Base-by-base conservation (phyloP, 1,140 invertebrate species). In the Eupeodes corollae region DNA sequence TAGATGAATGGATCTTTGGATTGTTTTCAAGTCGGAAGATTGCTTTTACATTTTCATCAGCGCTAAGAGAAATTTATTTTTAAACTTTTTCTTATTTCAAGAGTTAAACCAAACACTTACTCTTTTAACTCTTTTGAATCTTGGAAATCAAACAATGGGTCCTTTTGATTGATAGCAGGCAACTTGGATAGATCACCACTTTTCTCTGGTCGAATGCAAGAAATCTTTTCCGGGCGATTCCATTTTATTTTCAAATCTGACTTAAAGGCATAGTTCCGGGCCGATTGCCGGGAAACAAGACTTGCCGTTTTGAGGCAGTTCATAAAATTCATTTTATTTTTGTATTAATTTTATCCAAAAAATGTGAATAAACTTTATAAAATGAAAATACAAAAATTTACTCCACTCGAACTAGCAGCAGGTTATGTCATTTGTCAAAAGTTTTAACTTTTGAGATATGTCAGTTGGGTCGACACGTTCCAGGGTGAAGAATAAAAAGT, bases 231-330 rank as follows among this genome's bases (percentile, higher is more conserved):
- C 2, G 80, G 79, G 30, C 73, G 64, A 11, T 74, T 61, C 79
- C 79, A 82, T 71, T 78, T 76, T 30, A 82, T 79, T 60, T 78
- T 78, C 43, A 77, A 62, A 51, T 77, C 70, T n/a, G 71, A 71
- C 56, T 77, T 76, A 47, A 73, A 71, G 0, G 69, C 70, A 51
- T 74, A 75, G 55, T 57, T 61, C 47, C 55, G 61, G 38, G 54
- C 47, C 21, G 58, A 57, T 51, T 63, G 61, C 30, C 59, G 57
- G 18, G 11, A 52, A 48, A n/a, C 10, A 6, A 37, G 5, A 37
- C 10, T 37, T 5, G 5, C 21, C 21, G 21, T 26, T 26, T 26
- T 26, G 3, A 26, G 21, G 21, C 21, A 26, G 21, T 26, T 15
- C 35, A 37, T 37, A 37, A 37, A 37, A 12, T 33, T 9, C 15